These are phyloP conservation scores for Acrossocheilus wenchowensis DNA, from an alignment of 2,797 vertebrate species.

Conservation along the genomic window DNA sequence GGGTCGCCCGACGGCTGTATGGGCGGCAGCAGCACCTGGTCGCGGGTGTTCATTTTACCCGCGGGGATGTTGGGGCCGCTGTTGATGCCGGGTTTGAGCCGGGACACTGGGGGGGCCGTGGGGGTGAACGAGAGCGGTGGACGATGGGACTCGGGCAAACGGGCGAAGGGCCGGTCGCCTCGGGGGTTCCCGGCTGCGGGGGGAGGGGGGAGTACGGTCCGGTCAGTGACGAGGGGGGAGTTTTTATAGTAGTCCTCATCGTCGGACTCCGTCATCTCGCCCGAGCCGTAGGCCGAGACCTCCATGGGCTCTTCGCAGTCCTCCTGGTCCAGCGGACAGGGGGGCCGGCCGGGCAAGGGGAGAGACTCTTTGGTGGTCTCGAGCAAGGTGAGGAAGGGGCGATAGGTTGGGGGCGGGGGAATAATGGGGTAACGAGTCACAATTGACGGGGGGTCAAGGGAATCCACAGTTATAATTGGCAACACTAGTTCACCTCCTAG, in stretches of 20 bases:
- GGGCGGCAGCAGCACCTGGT: conserved; percentile 82
- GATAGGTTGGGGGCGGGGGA: conserved; percentile 88
- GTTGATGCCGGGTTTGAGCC: conserved; percentile 71
- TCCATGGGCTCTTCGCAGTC: conserved; percentile 91
- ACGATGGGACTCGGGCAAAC: conserved; percentile 74
- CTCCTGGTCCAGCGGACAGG: conserved; percentile 86
- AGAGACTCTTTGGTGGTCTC: conserved; percentile 91
- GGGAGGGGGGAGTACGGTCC: conserved; percentile 85
- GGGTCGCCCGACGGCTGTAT: conserved; percentile 82
- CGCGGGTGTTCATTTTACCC: conserved; percentile 93
- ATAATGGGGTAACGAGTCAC: conserved; percentile 90
- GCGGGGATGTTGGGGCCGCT: conserved; percentile 83
- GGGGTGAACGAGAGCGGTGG: conserved; percentile 75
- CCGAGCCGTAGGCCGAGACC: conserved; percentile 91
- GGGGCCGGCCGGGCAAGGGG: conserved; percentile 82
- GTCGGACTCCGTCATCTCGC: conserved; percentile 92
- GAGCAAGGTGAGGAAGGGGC: conserved; percentile 87
- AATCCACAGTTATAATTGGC: conserved; percentile 95
- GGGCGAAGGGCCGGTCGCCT: conserved; percentile 75
- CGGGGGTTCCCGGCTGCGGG: conserved; percentile 78
- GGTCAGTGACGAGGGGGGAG: conserved; percentile 87
- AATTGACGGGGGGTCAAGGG: conserved; percentile 91
- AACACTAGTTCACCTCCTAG: conserved; percentile 97
- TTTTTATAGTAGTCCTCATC: conserved; percentile 95
- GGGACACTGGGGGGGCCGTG: conserved; percentile 72